phyloP scores from a whole-genome alignment of 2,113 vertebrate species.

The Bubo blakistoni region DNA sequence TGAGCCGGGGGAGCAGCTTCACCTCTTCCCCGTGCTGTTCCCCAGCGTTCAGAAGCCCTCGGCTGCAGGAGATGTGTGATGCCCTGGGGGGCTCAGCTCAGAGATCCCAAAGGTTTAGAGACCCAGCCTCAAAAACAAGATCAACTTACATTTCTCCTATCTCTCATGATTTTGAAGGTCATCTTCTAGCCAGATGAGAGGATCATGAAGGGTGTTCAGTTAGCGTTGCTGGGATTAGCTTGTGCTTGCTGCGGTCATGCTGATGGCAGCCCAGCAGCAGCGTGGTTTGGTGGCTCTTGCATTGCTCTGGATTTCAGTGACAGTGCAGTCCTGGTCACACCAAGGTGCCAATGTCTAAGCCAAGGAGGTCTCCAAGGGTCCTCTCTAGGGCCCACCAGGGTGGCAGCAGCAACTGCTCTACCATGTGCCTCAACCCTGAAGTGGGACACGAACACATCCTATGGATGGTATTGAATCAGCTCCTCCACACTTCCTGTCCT shows the following conservation, averaged over 20 bases:
- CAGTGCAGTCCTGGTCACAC: neutral
- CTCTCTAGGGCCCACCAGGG: neutral
- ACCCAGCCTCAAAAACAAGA: neutral
- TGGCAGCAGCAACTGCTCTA: neutral
- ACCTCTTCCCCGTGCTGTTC: neutral
- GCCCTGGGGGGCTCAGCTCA: neutral
- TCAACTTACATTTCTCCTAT: neutral
- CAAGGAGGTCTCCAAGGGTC: neutral
- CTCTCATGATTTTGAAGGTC: neutral
- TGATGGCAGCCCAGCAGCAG: rapidly evolving
- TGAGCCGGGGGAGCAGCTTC: neutral
- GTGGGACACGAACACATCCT: neutral
- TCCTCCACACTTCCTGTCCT: neutral
- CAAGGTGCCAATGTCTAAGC: neutral
- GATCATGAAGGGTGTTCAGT: rapidly evolving
- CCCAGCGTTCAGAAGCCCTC: neutral
- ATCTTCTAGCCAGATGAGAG: neutral
- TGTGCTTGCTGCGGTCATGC: neutral
- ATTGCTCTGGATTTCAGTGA: neutral
- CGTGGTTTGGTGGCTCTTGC: neutral
- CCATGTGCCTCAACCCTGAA: rapidly evolving
- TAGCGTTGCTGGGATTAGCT: neutral
- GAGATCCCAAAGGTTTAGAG: neutral
- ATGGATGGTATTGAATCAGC: neutral
- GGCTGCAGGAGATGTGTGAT: neutral